A percentile compares a stretch with the other conserved stretches of the same genome.
These are phyloP conservation scores for Lanius collurio DNA, from an alignment of 2,113 vertebrate species.

Conservation along the genomic window DNA sequence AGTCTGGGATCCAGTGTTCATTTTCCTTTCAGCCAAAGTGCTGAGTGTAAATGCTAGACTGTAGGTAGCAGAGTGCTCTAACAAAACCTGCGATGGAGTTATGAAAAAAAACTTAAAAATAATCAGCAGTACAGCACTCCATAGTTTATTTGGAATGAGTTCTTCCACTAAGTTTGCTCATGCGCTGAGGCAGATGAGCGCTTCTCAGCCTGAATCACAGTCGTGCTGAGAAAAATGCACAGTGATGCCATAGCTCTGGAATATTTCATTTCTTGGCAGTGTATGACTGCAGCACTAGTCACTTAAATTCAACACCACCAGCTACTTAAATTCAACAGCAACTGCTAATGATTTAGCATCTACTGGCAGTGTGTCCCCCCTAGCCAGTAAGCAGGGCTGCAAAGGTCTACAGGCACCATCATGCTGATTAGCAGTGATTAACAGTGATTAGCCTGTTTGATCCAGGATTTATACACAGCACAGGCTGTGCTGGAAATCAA, in stretches of 20 bases:
- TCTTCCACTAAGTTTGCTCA: background rate
- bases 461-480: slow-evolving; percentile 20
- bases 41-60: background rate
- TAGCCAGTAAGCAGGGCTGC: background rate
- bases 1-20: background rate
- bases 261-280: background rate
- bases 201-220: background rate
- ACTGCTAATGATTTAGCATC: slow-evolving; percentile 18
- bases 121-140: background rate
- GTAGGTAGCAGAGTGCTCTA: background rate
- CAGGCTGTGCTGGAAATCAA: slow-evolving; percentile 1
- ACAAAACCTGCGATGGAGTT: background rate
- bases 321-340: slow-evolving; percentile 34
- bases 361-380: background rate
- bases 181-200: background rate
- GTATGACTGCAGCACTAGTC: background rate
- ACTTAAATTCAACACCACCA: slow-evolving; percentile 22
- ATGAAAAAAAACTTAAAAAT: background rate
- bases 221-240: background rate
- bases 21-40: background rate
- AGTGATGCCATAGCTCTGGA: background rate
- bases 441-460: slow-evolving; percentile 51
- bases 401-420: slow-evolving; percentile 13
- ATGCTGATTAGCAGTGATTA: slow-evolving; percentile 48
- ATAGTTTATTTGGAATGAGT: background rate